Percentiles rank a stretch among this genome's conserved stretches.
phyloP scores from a whole-genome alignment of 2,888 invertebrate species.

The Eupithecia centaureata region DNA sequence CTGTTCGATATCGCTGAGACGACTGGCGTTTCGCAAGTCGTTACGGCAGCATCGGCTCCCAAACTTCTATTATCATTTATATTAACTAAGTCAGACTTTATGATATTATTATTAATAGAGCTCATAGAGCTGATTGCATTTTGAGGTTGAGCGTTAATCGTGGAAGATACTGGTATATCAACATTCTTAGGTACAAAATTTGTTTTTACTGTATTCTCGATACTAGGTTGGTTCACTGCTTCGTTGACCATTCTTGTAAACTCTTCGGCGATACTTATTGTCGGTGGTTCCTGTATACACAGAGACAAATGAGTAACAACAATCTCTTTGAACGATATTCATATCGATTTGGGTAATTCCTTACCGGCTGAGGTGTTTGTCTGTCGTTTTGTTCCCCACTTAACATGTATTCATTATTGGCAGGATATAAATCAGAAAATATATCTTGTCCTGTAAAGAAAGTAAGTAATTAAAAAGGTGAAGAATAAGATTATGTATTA shows the following conservation, averaged over 20 bases:
- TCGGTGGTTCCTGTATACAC: constrained; percentile 57
- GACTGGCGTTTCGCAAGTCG: constrained; percentile 83
- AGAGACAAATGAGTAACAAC: constrained; percentile 13
- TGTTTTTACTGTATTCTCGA: constrained; percentile 63
- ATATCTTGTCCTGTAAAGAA: constrained; percentile 79
- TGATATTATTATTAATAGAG: constrained; percentile 75
- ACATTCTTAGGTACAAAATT: constrained; percentile 62
- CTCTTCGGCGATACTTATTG: constrained; percentile 73
- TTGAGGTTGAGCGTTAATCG: constrained; percentile 67
- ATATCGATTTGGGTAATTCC: constrained; percentile 42
- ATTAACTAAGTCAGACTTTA: constrained; percentile 77
- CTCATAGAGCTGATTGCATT: constrained; percentile 72
- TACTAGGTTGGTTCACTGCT: constrained; percentile 70
- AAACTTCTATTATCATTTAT: constrained; percentile 73
- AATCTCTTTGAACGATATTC: neutral
- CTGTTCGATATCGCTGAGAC: constrained; percentile 89
- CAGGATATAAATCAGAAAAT: constrained; percentile 72
- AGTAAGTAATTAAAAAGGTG: constrained; percentile 38
- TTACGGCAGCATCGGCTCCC: constrained; percentile 69
- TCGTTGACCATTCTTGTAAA: constrained; percentile 79
- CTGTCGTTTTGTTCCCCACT: constrained; percentile 79
- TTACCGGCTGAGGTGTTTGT: constrained; percentile 81
- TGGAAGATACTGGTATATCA: constrained; percentile 61
- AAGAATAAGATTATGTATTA: neutral
- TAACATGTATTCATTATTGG: constrained; percentile 64